A percentile compares a stretch with the other conserved stretches of the same genome.
Evolutionary conservation across 2,888 invertebrate genomes (phyloP).

Genomic region (Drosophila anceps): DNA sequence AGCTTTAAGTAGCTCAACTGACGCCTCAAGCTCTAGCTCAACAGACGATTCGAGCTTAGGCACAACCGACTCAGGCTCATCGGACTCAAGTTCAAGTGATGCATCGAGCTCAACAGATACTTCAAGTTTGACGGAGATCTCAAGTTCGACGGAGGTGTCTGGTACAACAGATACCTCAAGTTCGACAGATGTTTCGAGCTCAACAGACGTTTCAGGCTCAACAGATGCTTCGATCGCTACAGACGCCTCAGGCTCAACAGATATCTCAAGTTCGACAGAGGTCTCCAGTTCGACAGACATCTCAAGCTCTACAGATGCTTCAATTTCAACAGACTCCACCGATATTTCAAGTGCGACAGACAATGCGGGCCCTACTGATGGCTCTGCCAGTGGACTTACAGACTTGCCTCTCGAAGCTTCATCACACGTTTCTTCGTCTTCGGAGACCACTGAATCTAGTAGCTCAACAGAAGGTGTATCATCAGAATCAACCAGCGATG

Average conservation of each 20-base stretch:
- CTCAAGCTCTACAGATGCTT: slow-evolving; percentile 37
- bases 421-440: slow-evolving; percentile 29
- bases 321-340: slow-evolving; percentile 37
- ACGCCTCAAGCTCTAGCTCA: neutral
- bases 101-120: neutral
- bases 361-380: slow-evolving; percentile 29
- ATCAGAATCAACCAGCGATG: slow-evolving; percentile 39
- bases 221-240: neutral
- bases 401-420: slow-evolving; percentile 25
- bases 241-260: slow-evolving; percentile 30
- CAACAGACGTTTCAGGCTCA: neutral
- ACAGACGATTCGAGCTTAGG: slow-evolving; percentile 11
- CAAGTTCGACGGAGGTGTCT: neutral
- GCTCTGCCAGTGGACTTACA: slow-evolving; percentile 30
- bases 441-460: slow-evolving; percentile 36
- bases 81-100: neutral
- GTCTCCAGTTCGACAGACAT: slow-evolving; percentile 34
- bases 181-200: neutral
- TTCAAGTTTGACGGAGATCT: neutral
- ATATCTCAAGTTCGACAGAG: slow-evolving; percentile 35
- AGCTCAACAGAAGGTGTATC: slow-evolving; percentile 46
- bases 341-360: slow-evolving; percentile 37
- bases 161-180: neutral
- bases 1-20: slow-evolving; percentile 37
- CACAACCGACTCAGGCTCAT: neutral